Base-by-base conservation (phyloP, 2,797 vertebrate genomes). In the Picus viridis region DNA sequence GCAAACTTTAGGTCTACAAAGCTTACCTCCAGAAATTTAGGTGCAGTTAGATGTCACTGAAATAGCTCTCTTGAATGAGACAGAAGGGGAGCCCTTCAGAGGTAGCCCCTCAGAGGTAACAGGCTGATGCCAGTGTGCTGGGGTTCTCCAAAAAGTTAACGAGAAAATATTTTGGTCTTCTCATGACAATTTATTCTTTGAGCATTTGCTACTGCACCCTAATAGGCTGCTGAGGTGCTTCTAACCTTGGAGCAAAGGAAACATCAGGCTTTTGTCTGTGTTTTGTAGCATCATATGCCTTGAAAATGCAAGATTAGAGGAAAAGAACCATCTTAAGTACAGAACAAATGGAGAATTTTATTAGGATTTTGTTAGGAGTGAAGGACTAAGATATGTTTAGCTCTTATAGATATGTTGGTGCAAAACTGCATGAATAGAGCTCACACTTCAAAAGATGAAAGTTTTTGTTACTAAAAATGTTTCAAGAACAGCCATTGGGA, bases 41-140 rank as follows among this genome's bases (percentile, higher is more conserved):
- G 3, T 58, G 22, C 58, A 24, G 20, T 61, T 29, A 3, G 0
- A 1, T 43, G n/a, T 62, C 16, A 5, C 51, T 41, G 32, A 39
- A 70, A 26, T 57, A 10, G 19, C 22, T 83, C 22, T 87, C 22
- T 20, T 7, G 1, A 30, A 23, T 32, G 36, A 87, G 56, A 7
- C 19, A 7, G 20, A 83, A 34, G 41, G 18, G 27, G 18, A 29
- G 4, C 4, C 58, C 32, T 72, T 86, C 32, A n/a, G 45, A 16
- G 63, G 63, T 19, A 29, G 4, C 4, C 58, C 32, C 69, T 86
- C 32, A n/a, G 51, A 16, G 63, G 63, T 19, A 49, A 27, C 34
- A 29, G 6, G 24, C 47, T 34, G 53, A 56, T 72, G 32, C 22
- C 53, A 32, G 8, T 32, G 5, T 53, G 27, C 29, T 71, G 67